Evolutionary conservation across 2,797 vertebrate genomes (phyloP).

Genomic region (Oreortyx pictus): DNA sequence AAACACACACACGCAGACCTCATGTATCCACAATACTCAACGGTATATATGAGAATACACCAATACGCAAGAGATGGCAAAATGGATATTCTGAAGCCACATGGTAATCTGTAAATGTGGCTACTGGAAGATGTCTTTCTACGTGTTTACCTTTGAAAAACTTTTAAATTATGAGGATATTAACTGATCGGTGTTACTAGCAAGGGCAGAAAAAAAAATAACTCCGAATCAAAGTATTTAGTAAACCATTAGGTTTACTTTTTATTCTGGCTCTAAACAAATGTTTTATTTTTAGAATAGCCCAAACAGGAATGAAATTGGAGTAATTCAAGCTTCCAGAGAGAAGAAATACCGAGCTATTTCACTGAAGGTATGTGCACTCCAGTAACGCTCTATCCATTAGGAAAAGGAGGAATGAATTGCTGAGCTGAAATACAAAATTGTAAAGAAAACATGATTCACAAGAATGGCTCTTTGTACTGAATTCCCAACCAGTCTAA

Average conservation of each 20-base stretch:
- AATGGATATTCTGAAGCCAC: not conserved
- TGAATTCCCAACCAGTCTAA: conserved; percentile 8
- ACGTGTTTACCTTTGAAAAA: not conserved
- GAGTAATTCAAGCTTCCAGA: not conserved
- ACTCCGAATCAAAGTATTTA: not conserved
- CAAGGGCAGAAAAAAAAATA: not conserved
- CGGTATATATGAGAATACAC: not conserved
- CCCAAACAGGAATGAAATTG: not conserved
- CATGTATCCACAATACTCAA: not conserved
- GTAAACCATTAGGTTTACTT: not conserved
- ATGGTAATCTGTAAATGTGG: not conserved
- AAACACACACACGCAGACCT: not conserved
- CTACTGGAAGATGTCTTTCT: not conserved
- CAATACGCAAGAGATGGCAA: not conserved
- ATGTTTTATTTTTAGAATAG: not conserved
- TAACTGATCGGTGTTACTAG: not conserved
- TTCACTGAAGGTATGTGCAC: not conserved
- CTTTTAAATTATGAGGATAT: not conserved
- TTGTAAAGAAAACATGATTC: conserved; percentile 56
- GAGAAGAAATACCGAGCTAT: not conserved
- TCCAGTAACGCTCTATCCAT: not conserved
- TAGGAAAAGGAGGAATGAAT: conserved; percentile 3
- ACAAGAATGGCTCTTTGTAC: conserved; percentile 62
- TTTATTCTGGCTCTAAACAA: not conserved
- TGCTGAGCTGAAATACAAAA: conserved; percentile 44